A percentile compares a stretch with the other conserved stretches of the same genome.
phyloP scores from a whole-genome alignment of 2,797 vertebrate species.

The Calcarius lapponicus region DNA sequence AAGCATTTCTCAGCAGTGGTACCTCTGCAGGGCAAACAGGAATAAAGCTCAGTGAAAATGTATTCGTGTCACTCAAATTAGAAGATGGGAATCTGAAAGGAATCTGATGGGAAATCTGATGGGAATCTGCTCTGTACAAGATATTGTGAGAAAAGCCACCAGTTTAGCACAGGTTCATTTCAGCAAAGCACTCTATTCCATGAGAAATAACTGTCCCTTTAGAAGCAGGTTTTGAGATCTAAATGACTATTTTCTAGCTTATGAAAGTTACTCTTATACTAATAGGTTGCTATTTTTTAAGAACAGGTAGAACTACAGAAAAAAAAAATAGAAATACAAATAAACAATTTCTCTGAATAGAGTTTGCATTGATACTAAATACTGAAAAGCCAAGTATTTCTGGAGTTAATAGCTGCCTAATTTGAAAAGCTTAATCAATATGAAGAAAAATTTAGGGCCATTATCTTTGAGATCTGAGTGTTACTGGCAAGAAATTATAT shows the following conservation, averaged over 20 bases:
- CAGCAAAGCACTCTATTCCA: neutral
- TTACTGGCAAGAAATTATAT: neutral
- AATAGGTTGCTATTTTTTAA: neutral
- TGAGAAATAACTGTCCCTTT: neutral
- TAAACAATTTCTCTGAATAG: neutral
- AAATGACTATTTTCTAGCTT: neutral
- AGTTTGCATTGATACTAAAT: neutral
- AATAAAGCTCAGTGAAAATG: constrained; percentile 10
- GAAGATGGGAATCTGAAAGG: constrained; percentile 20
- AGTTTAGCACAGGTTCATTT: neutral
- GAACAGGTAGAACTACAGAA: neutral
- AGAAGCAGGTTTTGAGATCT: neutral
- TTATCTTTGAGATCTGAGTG: neutral
- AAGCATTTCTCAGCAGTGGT: neutral
- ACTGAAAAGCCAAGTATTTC: neutral
- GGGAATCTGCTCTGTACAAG: neutral
- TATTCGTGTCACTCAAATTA: constrained; percentile 43
- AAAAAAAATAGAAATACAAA: neutral
- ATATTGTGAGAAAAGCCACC: neutral
- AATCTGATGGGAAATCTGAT: no score
- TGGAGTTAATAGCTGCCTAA: neutral
- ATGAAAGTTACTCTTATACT: neutral
- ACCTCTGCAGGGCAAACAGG: constrained; percentile 40
- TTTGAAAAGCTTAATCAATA: neutral
- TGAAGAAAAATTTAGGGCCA: neutral